Evolutionary conservation across 2,113 vertebrate species (phyloP), one percentile per base, ranked within the genome.

Genomic region (Microcebus griseorufus): DNA sequence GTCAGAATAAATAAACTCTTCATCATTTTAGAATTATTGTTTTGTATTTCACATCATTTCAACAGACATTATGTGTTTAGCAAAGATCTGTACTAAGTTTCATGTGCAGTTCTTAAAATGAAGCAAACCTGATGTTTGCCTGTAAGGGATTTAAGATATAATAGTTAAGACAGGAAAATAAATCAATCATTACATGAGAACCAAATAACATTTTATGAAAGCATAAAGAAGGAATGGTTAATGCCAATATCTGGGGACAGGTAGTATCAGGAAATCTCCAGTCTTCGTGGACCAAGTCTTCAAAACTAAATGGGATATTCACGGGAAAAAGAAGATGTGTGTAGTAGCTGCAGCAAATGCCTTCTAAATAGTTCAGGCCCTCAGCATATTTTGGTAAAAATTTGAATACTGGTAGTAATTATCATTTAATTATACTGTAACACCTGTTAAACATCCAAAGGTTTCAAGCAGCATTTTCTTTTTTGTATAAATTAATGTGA

Each of bases 401-500:
- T 48, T 27, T 80, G 70, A 75, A 72, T 78, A 72, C 3, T 11
- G 9, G 11, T 51, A 34, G 25, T 72, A 76, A 32, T 64, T 90
- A 53, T 58, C 27, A 55, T 76, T 89, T 69, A 85, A 42, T 92
- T 92, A 72, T 25, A 72, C 48, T 55, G 85, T 90, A 23, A 29
- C 60, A 83, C 29, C 4, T 87, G 9, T 6, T 78, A 55, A 4
- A 55, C 7, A 91, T 90, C 14, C 42, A 95, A 88, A 76, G 67
- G 83, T 94, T 91, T 67, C 34, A 79, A 23, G 79, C 85, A 14
- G 0, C 22, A 90, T 70, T 90, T 93, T 88, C 37, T 82, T 92
- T 34, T 81, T 91, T 92, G 48, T 88, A 14, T 69, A 93, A 94
- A 42, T 90, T 75, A 96, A 29, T 93, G 29, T 29, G 48, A 79